Base-by-base conservation (phyloP, 1,140 invertebrate genomes). In the Drosophila watanabei region DNA sequence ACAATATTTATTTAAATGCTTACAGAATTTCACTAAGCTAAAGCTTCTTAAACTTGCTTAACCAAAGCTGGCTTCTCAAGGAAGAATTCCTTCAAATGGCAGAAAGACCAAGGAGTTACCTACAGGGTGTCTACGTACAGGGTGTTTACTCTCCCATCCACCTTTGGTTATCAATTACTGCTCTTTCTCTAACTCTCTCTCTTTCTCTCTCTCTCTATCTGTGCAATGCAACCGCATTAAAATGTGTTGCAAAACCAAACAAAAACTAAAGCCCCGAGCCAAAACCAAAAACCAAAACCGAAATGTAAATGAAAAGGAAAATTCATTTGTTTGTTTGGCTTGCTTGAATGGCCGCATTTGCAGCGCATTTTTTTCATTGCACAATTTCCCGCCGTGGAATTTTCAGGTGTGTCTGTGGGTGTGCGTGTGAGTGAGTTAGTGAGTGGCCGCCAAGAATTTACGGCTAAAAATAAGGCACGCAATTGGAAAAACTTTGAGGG, bases 381-480 rank as follows among this genome's bases (percentile, higher is more conserved):
- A 77, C 72, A 77, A 77, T 77, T 66, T 65, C 52, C 72, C 46
- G 61, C 72, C 39, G 52, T 20, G 59, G 68, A 73, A 73, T 61
- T 60, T 73, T 51, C 60, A 76, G 51, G 71, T 77, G 63, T 66
- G 63, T 45, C 63, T 33, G 63, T 35, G 11, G 30, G 20, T 51
- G 52, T 32, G 43, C 9, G 20, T 28, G 60, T 30, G 14, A 37
- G 63, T 11, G 41, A 45, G 60, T 18, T 56, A 35, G 52, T 48
- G 60, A 65, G 39, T 76, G 63, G 61, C 58, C 69, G 30, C 43
- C 48, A 71, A 75, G 69, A 79, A 87, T 82, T 82, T 76, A 82
- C 80, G 75, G 65, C 83, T 86, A 75, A 87, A 86, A 75, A 82
- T 76, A 86, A 82, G 61, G 66, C 83, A 82, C 70, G 79, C 83